Conservation (phyloP, 1,140 invertebrate genomes). For the Tachypleus tridentatus region DNA sequence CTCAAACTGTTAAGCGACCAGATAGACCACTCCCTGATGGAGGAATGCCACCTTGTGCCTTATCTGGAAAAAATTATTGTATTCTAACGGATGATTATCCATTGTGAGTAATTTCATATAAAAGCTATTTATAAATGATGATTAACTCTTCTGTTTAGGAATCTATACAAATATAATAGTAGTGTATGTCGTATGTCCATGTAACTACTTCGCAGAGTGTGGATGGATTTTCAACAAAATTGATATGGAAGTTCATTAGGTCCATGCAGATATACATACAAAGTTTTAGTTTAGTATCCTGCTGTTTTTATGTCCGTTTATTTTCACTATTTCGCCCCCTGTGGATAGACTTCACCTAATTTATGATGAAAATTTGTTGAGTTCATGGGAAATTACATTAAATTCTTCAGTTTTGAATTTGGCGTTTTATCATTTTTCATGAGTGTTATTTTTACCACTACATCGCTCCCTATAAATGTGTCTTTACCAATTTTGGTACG, state of each 20-base stretch:
- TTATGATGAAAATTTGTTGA: too few species aligned
- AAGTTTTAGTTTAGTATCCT: not conserved
- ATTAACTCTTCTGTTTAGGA: not conserved
- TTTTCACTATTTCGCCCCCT: too few species aligned
- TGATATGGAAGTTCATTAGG: not conserved
- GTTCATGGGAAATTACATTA: too few species aligned
- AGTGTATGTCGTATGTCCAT: not conserved
- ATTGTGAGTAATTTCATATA: conserved; percentile 19
- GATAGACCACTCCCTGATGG: conserved; percentile 23
- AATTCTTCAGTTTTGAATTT: too few species aligned
- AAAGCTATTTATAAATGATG: too few species aligned
- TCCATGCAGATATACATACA: not conserved
- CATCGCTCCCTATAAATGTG: too few species aligned
- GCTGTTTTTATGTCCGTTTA: too few species aligned
- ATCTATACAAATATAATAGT: not conserved
- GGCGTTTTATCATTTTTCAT: too few species aligned
- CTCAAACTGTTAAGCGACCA: conserved; percentile 18
- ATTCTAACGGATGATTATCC: conserved; percentile 26
- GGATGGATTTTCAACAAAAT: not conserved
- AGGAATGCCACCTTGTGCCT: conserved; percentile 24
- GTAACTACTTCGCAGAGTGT: not conserved
- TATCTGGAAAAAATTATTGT: conserved; percentile 24
- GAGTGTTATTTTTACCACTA: too few species aligned
- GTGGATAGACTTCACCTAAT: too few species aligned
- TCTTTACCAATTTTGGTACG: too few species aligned